Percentiles rank a stretch among this genome's conserved stretches.
Evolutionary conservation across 2,797 vertebrate genomes (phyloP).

Genomic region (Chromis chromis): DNA sequence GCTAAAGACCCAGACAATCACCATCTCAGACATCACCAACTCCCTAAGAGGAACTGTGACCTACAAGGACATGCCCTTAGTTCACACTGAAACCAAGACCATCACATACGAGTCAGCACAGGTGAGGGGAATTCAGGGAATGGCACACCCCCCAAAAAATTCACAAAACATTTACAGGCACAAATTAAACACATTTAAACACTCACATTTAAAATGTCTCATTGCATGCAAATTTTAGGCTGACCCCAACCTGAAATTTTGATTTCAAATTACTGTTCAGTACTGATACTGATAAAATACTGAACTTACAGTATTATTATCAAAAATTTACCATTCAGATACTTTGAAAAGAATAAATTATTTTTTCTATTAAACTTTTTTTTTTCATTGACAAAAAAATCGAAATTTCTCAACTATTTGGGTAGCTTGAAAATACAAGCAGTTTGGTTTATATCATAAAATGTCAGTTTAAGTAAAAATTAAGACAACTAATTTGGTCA

Average conservation of each 20-base stretch:
- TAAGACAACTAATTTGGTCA: too few relatives aligned
- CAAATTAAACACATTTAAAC: not conserved
- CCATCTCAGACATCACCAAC: slow-evolving; percentile 92
- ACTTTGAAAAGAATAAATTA: too few relatives aligned
- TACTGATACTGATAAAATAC: too few relatives aligned
- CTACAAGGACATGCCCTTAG: slow-evolving; percentile 94
- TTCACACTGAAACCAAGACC: slow-evolving; percentile 98
- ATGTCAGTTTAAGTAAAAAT: too few relatives aligned
- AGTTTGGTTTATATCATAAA: too few relatives aligned
- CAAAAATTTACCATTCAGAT: too few relatives aligned
- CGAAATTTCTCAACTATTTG: too few relatives aligned
- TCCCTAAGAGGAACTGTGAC: slow-evolving; percentile 89
- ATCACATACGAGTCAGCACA: slow-evolving; percentile 97
- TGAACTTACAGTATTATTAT: too few relatives aligned
- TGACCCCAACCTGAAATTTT: not conserved
- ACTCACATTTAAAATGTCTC: not conserved
- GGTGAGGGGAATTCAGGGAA: slow-evolving; percentile 80
- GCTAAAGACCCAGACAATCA: slow-evolving; percentile 96
- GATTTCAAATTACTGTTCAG: too few relatives aligned
- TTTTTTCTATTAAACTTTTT: too few relatives aligned
- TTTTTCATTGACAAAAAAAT: too few relatives aligned
- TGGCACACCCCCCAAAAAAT: not conserved
- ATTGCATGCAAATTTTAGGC: not conserved
- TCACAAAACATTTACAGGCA: not conserved
- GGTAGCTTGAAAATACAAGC: too few relatives aligned